Base-by-base conservation (phyloP, 2,888 invertebrate species). In the Pinctada fucata region DNA sequence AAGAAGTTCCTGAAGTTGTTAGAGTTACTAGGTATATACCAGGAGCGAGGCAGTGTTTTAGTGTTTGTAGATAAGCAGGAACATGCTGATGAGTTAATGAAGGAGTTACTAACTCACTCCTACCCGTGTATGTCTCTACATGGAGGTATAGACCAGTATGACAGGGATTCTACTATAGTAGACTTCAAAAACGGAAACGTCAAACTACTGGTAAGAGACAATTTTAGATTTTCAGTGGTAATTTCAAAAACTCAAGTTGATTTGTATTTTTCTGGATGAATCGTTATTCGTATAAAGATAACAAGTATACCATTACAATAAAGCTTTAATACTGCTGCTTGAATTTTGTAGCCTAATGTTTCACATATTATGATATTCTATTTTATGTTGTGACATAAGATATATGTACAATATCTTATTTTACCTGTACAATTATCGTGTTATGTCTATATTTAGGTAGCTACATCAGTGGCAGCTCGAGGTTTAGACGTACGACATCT, bases 51-150 rank as follows among this genome's bases (percentile, higher is more conserved):
- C 69, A 97, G 97, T 91, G 96, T 97, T 72, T 97, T 99, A 86
- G 97, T 99, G 51, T 99, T 99, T 93, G 99, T 99, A 8, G 99
- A 99, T 91, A 99, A 99, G 90, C 99, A 99, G 93, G 99, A 99
- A 92, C 97, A 97, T 90, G 99, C 99, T 0, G 99, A 99, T 91
- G 96, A 96, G 69, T 79, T 93, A 75, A 92, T 92, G 91, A 97
- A 97, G 90, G 98, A 99, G 89, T 94, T 99, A 1, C 97, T 99
- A 96, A 97, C 96, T 92, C 97, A 97, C 0, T 97, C 97, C 0
- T 99, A 99, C 92, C 96, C 96, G 13, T 99, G 99, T 91, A 96
- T 99, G 95, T 97, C 99, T 76, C 94, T 99, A 73, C 99, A 99
- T 91, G 99, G 99, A 79, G 99, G 99, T 86, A 99, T 99, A 91